phyloP scores from a whole-genome alignment of 2,113 vertebrate genomes.

The Aphelocoma coerulescens region DNA sequence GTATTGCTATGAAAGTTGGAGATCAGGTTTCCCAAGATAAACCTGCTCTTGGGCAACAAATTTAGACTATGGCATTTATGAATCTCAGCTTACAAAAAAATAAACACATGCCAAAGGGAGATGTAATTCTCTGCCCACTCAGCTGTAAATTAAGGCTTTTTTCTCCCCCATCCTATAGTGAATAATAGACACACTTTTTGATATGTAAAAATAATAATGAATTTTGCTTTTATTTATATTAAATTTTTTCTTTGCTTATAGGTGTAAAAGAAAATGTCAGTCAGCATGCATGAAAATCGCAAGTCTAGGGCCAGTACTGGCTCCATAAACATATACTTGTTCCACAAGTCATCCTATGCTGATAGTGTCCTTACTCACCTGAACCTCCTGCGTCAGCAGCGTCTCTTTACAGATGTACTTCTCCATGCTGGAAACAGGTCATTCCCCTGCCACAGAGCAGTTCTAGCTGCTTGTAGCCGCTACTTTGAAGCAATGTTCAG shows the following conservation, averaged over 20 bases:
- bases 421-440: conserved; percentile 80
- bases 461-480: conserved; percentile 81
- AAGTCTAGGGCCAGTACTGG: conserved; percentile 83
- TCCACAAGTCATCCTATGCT: conserved; percentile 84
- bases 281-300: conserved; percentile 83
- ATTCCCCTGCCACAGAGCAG: conserved; percentile 81
- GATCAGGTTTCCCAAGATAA: conserved; percentile 76
- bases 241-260: conserved; percentile 44
- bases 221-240: background rate
- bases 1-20: conserved; percentile 50
- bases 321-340: conserved; percentile 83
- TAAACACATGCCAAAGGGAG: background rate
- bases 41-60: conserved; percentile 66
- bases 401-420: conserved; percentile 82
- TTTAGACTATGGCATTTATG: conserved; percentile 43
- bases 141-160: background rate
- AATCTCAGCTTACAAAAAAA: conserved; percentile 36
- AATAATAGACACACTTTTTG: background rate
- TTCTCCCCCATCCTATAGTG: background rate
- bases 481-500: conserved; percentile 86
- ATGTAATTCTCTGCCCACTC: background rate
- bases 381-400: conserved; percentile 80
- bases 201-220: background rate
- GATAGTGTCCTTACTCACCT: conserved; percentile 83
- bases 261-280: conserved; percentile 81